These are phyloP conservation scores for Brachyalestes nurse DNA, from an alignment of 2,797 vertebrate genomes.

Conservation along the genomic window DNA sequence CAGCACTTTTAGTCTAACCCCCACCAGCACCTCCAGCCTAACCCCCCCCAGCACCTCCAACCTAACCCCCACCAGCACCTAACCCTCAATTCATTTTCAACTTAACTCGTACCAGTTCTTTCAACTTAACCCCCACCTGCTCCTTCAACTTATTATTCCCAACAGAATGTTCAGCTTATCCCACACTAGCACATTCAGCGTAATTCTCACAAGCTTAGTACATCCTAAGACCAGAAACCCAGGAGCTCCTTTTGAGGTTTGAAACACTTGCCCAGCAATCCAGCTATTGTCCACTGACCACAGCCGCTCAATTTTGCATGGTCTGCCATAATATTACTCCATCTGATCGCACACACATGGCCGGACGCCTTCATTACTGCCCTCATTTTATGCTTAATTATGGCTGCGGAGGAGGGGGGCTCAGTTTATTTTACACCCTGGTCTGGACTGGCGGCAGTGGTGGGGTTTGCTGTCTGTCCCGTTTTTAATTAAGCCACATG, in stretches of 20 bases:
- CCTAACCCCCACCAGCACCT: no score
- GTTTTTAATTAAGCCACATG: slow-evolving; percentile 67
- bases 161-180: no score
- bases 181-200: no score
- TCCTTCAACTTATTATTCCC: no score
- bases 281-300: not conserved
- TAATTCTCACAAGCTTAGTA: not conserved
- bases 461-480: slow-evolving; percentile 33
- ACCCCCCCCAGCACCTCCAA: no score
- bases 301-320: slow-evolving; percentile 11
- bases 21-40: no score
- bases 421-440: slow-evolving; percentile 7
- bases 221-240: not conserved
- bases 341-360: slow-evolving; percentile 48
- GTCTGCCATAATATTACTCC: slow-evolving; percentile 52
- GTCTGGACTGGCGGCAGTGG: slow-evolving; percentile 20
- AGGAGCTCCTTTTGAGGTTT: not conserved
- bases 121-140: no score
- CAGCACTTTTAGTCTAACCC: no score
- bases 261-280: not conserved
- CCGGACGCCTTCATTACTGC: slow-evolving; percentile 58
- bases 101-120: no score
- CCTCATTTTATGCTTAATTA: slow-evolving; percentile 63
- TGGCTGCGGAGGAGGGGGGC: slow-evolving; percentile 21
- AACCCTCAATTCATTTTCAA: no score